phyloP scores from a whole-genome alignment of 1,140 invertebrate genomes.

The Schlechtendalia chinensis region DNA sequence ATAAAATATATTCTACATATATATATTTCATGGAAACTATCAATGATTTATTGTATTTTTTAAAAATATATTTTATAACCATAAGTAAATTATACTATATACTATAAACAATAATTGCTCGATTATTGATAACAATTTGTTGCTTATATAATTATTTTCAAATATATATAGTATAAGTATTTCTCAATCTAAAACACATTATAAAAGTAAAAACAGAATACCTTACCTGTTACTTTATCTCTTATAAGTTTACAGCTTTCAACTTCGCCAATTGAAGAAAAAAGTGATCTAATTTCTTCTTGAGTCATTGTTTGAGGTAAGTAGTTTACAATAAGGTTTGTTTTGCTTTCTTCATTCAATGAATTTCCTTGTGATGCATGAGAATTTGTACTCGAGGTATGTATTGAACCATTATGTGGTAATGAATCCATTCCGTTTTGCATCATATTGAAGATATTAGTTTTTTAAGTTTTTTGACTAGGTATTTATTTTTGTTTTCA shows the following conservation, averaged over 20 bases:
- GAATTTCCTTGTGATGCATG: slow-evolving; percentile 58
- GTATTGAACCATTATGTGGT: slow-evolving; percentile 64
- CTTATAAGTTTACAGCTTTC: slow-evolving; percentile 98
- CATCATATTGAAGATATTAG: slow-evolving; percentile 63
- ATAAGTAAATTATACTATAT: too few relatives aligned
- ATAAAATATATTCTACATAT: too few relatives aligned
- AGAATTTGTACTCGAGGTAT: slow-evolving; percentile 56
- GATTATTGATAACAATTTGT: too few relatives aligned
- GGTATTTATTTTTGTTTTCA: slow-evolving; percentile 21
- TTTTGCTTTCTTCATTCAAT: slow-evolving; percentile 86
- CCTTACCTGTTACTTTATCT: slow-evolving; percentile 75
- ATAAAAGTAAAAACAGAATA: background rate
- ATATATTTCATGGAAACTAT: too few relatives aligned
- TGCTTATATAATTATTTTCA: too few relatives aligned
- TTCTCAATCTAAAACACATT: background rate
- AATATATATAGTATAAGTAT: too few relatives aligned
- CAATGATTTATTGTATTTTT: background rate
- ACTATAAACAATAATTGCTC: too few relatives aligned
- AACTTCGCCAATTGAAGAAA: slow-evolving; percentile 96
- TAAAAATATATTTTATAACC: too few relatives aligned
- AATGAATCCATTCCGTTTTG: slow-evolving; percentile 78
- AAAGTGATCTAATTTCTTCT: slow-evolving; percentile 95
- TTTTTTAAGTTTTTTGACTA: slow-evolving; percentile 20
- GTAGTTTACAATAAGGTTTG: slow-evolving; percentile 99
- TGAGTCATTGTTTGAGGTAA: slow-evolving; percentile 99